Evolutionary conservation across 2,888 invertebrate genomes (phyloP), one percentile per base, ranked within the genome.

Genomic region (Synergus itoensis): DNA sequence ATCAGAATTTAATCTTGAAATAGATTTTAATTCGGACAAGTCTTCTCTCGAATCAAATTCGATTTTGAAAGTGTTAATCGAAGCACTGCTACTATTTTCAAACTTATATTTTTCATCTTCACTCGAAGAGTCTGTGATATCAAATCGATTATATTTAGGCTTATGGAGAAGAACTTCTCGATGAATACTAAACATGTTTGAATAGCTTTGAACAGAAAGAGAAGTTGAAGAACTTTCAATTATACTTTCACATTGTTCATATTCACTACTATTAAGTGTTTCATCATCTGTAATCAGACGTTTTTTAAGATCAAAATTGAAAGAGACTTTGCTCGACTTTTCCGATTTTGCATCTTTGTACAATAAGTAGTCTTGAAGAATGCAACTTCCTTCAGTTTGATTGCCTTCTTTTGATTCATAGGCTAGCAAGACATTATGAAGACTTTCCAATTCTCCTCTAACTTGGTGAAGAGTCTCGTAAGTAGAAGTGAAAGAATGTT

Each of bases 351-450:
- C 16, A 21, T 57, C 60, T 5, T 62, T 62, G 63, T 41, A 12
- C 43, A 11, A 41, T 1, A 40, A 1, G 5, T 18, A 21, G 41
- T 21, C 45, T 62, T 63, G 63, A 28, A 36, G n/a, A 40, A 45
- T 8, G 14, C 21, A 76, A 53, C 16, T 53, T 16, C 45, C 21
- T 3, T 48, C n/a, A 21, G 8, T 41, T 21, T 21, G 0, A n/a
- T 78, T 11, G 1, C 73, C 73, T 60, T 84, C 76, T 36, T 81
- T 77, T 11, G 63, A 41, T 14, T 81, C 85, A 67, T 85, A 89
- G 0, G 79, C 82, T 43, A 84, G 81, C 41, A 90, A 77, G 28
- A 87, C 85, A 18, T 85, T 82, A 65, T 90, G 87, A 16, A 90
- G 81, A 77, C 84, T 87, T 63, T 88, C 87, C 40, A 91, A 79